Conservation (phyloP, 2,888 invertebrate genomes). For the Nephrotoma appendiculata region DNA sequence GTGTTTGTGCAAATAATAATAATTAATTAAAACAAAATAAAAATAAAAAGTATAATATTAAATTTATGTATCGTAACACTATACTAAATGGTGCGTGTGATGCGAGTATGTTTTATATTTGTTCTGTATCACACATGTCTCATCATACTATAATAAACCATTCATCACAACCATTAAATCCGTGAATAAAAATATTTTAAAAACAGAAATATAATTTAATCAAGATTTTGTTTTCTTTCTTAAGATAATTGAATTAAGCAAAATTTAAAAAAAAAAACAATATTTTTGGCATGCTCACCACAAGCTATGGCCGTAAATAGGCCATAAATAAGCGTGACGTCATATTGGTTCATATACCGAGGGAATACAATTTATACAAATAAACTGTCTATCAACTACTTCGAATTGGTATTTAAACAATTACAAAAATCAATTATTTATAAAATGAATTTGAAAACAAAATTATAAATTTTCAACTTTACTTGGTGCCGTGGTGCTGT, state of each 20-base stretch:
- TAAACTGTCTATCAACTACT: background rate
- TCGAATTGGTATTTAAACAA: background rate
- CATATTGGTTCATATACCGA: background rate
- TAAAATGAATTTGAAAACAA: background rate
- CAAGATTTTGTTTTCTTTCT: background rate
- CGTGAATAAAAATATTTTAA: background rate
- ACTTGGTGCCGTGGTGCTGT: background rate
- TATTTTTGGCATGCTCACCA: background rate
- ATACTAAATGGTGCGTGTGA: background rate
- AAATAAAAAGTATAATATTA: background rate
- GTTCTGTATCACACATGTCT: background rate
- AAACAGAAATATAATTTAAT: background rate
- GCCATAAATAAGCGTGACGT: background rate
- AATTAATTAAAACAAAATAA: background rate
- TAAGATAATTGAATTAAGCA: background rate
- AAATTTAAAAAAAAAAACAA: background rate
- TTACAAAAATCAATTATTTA: background rate
- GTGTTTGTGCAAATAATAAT: background rate
- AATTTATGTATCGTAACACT: background rate
- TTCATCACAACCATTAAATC: background rate
- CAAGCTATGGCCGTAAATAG: background rate
- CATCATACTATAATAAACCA: background rate
- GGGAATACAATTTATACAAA: background rate
- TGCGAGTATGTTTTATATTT: background rate
- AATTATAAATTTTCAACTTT: background rate